Base-by-base conservation (phyloP, 2,113 vertebrate genomes). In the Sinocyclocheilus rhinocerous region DNA sequence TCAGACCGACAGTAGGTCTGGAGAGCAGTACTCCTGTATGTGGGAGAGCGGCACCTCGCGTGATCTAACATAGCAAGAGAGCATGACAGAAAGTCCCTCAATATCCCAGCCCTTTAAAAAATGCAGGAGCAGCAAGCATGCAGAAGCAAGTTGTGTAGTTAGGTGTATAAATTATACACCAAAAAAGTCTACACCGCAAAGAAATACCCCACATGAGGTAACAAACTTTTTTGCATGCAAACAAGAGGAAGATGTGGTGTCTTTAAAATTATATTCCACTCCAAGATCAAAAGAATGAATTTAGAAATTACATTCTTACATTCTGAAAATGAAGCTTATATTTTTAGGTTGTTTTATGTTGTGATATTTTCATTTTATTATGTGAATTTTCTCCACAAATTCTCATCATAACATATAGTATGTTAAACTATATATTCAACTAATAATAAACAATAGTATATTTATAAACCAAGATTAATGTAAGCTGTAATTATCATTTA, bases 21-120 rank as follows among this genome's bases (percentile, higher is more conserved):
- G 8, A 26, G 29, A 9, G 88, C 42, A 45, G 42, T 45, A 10
- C 42, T 45, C 10, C 42, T 48, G 11, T 90, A 90, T 92, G 92
- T 91, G 91, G 93, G 91, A 93, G 92, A 88, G 92, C 91, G 88
- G 90, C 89, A 91, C 93, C 90, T 97, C 95, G 96, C 95, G 95
- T 97, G 96, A 96, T 96, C 89, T 89, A 95, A 94, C 94, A 93
- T 93, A 94, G 94, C 92, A 92, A 92, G 91, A 92, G 93, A 94
- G 94, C 95, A 95, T 89, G 94, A 95, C 93, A 96, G 94, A 96
- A 92, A 96, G 95, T 97, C 96, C 96, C 96, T 95, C 94, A 96
- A 95, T 96, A 92, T 95, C 94, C 91, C 26, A 26, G 93, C 92
- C 89, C 95, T 96, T 96, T 97, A 97, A 79, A 97, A 97, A 96